Conservation (phyloP, 1,140 invertebrate species). For the Rhagoletis pomonella region DNA sequence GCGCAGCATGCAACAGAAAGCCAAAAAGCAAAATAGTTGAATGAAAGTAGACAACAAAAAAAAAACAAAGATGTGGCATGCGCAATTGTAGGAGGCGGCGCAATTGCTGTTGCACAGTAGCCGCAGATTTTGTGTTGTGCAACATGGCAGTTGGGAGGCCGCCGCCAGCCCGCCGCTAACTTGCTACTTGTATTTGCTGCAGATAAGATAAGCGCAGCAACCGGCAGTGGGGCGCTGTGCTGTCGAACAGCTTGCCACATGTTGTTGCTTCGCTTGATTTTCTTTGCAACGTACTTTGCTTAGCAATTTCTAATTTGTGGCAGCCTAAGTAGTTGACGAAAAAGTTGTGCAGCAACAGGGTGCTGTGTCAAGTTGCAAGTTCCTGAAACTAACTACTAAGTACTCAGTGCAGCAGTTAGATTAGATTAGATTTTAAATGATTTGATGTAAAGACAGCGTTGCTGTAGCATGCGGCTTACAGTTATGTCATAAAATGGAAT, state of each 20-base stretch:
- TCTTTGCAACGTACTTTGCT: not conserved
- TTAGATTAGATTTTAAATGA: not conserved
- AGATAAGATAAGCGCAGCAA: slow-evolving; percentile 28
- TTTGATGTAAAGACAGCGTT: too few species aligned
- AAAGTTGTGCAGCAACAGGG: not conserved
- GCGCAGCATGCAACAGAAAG: not conserved
- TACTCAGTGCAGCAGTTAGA: not conserved
- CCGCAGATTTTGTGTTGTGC: slow-evolving; percentile 11
- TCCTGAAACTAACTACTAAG: too few species aligned
- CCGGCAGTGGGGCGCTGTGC: not conserved
- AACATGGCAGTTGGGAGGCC: not conserved
- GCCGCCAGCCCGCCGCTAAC: not conserved
- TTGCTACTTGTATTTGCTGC: not conserved
- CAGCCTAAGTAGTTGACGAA: not conserved
- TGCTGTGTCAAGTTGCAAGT: slow-evolving; percentile 1
- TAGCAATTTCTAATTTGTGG: not conserved
- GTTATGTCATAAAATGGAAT: not conserved
- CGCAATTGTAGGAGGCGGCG: not conserved
- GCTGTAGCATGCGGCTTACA: too few species aligned
- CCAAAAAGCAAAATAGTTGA: too few species aligned
- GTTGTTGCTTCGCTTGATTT: not conserved
- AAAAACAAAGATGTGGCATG: not conserved
- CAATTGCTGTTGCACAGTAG: slow-evolving; percentile 40
- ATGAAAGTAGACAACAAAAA: not conserved
- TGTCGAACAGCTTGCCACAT: slow-evolving; percentile 14